phyloP scores from a whole-genome alignment of 2,113 vertebrate genomes.

The Lota lota region DNA sequence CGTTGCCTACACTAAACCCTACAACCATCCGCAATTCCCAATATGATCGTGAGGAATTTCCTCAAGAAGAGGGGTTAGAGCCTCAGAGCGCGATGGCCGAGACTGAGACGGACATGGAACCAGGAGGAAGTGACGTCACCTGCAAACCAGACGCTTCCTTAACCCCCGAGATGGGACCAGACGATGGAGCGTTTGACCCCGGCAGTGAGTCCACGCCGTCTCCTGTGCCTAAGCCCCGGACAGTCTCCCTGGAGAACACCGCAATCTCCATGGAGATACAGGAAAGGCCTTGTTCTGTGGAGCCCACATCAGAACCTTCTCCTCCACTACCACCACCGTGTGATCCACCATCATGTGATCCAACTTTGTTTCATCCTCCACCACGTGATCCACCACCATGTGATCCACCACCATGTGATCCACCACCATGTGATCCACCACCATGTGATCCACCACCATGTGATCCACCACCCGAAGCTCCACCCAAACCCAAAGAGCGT shows the following conservation, averaged over 20 bases:
- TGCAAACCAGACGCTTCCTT: conserved; percentile 21
- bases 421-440: neutral
- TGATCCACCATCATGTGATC: neutral
- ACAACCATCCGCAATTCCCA: neutral
- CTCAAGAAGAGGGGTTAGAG: neutral
- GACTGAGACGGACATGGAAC: neutral
- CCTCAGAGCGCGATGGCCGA: neutral
- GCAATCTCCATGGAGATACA: neutral
- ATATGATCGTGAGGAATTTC: neutral
- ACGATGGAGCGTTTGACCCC: conserved; percentile 54
- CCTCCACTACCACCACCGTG: neutral
- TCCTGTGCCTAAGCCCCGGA: conserved; percentile 34
- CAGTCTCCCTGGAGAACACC: neutral
- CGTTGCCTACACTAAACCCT: neutral
- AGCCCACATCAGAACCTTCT: neutral
- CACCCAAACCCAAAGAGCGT: conserved; percentile 21
- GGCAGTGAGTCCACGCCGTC: conserved; percentile 11
- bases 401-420: neutral
- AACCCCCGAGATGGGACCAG: conserved; percentile 12
- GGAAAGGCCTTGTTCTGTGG: neutral
- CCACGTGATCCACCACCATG: neutral
- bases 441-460: too few species aligned
- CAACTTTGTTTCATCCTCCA: too few species aligned
- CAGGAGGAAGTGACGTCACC: neutral
- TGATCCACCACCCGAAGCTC: neutral